Percentiles rank a stretch among this genome's conserved stretches.
These are phyloP conservation scores for Pangasianodon hypophthalmus DNA, from an alignment of 2,113 vertebrate genomes.

Conservation along the genomic window DNA sequence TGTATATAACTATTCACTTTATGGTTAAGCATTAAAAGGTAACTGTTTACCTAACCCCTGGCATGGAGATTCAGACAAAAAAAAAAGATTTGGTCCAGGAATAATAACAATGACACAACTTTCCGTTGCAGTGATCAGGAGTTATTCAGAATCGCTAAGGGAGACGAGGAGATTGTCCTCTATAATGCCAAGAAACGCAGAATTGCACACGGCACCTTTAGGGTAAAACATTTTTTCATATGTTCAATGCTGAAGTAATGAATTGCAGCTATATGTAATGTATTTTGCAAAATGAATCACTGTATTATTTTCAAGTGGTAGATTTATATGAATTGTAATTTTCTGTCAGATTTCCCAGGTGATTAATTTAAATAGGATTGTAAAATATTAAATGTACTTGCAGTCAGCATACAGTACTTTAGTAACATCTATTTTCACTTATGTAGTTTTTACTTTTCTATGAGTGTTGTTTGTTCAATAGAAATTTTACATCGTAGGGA, in stretches of 20 bases:
- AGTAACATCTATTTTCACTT: background rate
- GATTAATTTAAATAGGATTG: background rate
- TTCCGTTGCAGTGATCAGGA: slow-evolving; percentile 79
- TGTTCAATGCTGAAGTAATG: background rate
- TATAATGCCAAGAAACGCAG: slow-evolving; percentile 84
- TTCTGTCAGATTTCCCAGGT: background rate
- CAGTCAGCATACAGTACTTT: background rate
- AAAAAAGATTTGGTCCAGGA: background rate
- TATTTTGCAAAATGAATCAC: background rate
- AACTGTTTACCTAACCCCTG: background rate
- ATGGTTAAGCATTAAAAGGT: background rate
- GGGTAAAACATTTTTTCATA: slow-evolving; percentile 56
- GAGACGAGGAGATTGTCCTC: slow-evolving; percentile 84
- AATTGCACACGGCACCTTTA: slow-evolving; percentile 72
- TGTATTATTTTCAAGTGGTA: background rate
- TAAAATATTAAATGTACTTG: background rate
- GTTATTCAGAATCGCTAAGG: slow-evolving; percentile 81
- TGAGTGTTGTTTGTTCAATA: too few species aligned
- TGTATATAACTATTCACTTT: too few species aligned
- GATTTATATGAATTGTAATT: background rate
- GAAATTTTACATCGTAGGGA: too few species aligned
- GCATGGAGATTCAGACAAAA: background rate
- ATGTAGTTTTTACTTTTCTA: background rate
- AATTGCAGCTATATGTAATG: background rate
- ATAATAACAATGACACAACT: background rate